phyloP scores from a whole-genome alignment of 2,888 invertebrate genomes.

The Caenorhabditis sinica region DNA sequence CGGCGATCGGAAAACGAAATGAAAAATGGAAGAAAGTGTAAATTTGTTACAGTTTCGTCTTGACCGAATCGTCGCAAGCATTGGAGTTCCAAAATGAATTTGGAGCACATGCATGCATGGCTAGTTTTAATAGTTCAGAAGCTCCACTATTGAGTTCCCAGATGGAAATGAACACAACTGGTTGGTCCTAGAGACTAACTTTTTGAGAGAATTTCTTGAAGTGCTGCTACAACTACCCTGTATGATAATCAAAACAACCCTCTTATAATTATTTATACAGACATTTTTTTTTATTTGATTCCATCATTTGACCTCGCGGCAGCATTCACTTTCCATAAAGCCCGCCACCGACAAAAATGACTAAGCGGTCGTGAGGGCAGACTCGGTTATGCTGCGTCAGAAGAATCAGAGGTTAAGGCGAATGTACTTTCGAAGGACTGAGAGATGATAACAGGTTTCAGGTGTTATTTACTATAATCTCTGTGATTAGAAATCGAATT shows the following conservation, averaged over 20 bases:
- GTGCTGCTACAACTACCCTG: no score
- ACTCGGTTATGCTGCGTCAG: background rate
- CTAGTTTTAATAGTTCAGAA: no score
- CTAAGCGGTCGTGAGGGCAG: background rate
- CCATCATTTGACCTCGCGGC: slow-evolving; percentile 14
- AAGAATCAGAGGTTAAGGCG: background rate
- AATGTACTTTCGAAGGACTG: background rate
- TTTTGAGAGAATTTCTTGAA: no score
- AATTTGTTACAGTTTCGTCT: slow-evolving; percentile 12
- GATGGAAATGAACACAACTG: no score
- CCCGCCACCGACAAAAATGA: slow-evolving; percentile 2
- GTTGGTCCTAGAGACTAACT: no score
- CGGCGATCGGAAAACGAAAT: slow-evolving; percentile 29
- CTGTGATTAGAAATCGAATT: no score
- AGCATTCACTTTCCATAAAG: slow-evolving; percentile 25
- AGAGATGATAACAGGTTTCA: no score
- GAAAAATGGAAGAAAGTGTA: slow-evolving; percentile 19
- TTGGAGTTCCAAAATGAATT: background rate
- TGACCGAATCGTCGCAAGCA: background rate
- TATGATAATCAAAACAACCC: no score
- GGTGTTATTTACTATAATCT: no score
- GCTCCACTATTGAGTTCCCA: no score
- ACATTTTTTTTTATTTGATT: background rate
- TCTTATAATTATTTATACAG: no score
- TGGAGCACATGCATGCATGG: background rate